Conservation (phyloP, 2,797 vertebrate genomes). For the Gastrophryne carolinensis region DNA sequence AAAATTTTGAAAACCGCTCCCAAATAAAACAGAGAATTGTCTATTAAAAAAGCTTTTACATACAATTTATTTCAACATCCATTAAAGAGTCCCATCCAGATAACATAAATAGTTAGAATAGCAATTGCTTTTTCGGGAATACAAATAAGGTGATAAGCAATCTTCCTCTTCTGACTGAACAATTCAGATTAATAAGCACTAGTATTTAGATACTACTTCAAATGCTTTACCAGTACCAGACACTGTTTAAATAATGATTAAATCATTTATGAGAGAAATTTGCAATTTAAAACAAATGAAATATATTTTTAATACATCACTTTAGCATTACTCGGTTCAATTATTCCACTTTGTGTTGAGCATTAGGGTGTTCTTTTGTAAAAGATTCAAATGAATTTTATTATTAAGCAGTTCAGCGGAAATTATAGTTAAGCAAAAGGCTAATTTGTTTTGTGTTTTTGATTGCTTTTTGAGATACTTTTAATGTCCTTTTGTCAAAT, state of each 20-base stretch:
- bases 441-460: slow-evolving; percentile 52
- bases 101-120: slow-evolving; percentile 47
- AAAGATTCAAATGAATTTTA: slow-evolving; percentile 51
- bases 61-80: slow-evolving; percentile 34
- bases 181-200: slow-evolving; percentile 49
- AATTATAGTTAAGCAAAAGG: slow-evolving; percentile 50
- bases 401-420: slow-evolving; percentile 45
- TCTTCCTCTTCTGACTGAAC: slow-evolving; percentile 48
- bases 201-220: slow-evolving; percentile 51
- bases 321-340: slow-evolving; percentile 51
- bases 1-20: not conserved
- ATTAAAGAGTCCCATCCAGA: slow-evolving; percentile 37
- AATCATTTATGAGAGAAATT: slow-evolving; percentile 52
- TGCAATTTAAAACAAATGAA: slow-evolving; percentile 53
- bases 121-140: slow-evolving; percentile 47
- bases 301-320: slow-evolving; percentile 54
- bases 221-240: slow-evolving; percentile 44
- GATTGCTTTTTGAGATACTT: slow-evolving; percentile 47
- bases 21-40: not conserved
- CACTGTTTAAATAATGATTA: slow-evolving; percentile 51
- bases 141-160: slow-evolving; percentile 51
- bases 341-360: slow-evolving; percentile 50
- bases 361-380: slow-evolving; percentile 49
- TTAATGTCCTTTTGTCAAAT: slow-evolving; percentile 23
- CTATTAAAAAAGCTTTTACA: slow-evolving; percentile 17